phyloP scores from a whole-genome alignment of 2,888 invertebrate genomes.

The Amphipoea oculea region DNA sequence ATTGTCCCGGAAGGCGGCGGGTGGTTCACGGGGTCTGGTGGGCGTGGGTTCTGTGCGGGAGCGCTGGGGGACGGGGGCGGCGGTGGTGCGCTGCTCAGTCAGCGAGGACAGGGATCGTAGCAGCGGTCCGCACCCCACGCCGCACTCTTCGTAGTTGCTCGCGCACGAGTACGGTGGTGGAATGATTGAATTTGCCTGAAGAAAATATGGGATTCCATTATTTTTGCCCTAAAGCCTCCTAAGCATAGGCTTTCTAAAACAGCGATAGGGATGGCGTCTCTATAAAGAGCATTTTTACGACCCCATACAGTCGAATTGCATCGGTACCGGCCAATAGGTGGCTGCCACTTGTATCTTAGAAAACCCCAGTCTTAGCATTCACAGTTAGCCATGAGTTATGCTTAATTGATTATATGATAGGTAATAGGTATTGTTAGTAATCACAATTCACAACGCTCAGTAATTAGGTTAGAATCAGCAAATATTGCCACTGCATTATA shows the following conservation, averaged over 20 bases:
- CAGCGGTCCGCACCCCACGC: slow-evolving; percentile 87
- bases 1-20: slow-evolving; percentile 80
- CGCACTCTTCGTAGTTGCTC: slow-evolving; percentile 92
- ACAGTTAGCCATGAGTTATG: neutral
- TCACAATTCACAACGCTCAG: neutral
- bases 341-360: neutral
- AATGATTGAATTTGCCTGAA: slow-evolving; percentile 94
- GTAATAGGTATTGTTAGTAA: neutral
- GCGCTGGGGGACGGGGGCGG: slow-evolving; percentile 55
- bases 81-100: slow-evolving; percentile 78
- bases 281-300: neutral
- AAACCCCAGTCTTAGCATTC: neutral
- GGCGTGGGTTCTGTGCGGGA: slow-evolving; percentile 70
- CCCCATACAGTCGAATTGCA: neutral
- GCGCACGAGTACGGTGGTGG: slow-evolving; percentile 96
- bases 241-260: neutral
- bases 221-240: neutral
- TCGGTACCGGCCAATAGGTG: too few relatives aligned
- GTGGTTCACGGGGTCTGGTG: slow-evolving; percentile 62
- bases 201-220: slow-evolving; percentile 17
- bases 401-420: neutral
- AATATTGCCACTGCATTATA: neutral
- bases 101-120: slow-evolving; percentile 91
- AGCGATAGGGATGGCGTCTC: neutral
- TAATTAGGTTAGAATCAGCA: neutral